Percentiles rank a stretch among this genome's conserved stretches.
Conservation (phyloP, 2,888 invertebrate genomes). For the Ennomos fuscantarius region DNA sequence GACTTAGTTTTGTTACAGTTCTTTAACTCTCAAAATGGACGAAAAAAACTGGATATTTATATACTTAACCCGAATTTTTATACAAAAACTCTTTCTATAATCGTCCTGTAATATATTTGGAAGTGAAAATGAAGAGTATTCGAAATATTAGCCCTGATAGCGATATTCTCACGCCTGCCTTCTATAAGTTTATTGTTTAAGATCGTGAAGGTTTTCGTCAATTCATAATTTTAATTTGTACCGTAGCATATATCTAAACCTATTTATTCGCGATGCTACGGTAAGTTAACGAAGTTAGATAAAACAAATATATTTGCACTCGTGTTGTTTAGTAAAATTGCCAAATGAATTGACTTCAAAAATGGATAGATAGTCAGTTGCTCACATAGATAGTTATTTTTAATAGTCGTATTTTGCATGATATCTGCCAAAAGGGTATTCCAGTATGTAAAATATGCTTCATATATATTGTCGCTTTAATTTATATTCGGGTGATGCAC, state of each 20-base stretch:
- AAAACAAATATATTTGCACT: slow-evolving; percentile 37
- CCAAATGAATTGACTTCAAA: slow-evolving; percentile 57
- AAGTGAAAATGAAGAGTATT: not conserved
- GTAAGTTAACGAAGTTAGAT: slow-evolving; percentile 36
- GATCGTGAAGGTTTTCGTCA: slow-evolving; percentile 55
- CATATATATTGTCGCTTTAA: slow-evolving; percentile 22
- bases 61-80: not conserved
- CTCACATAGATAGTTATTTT: slow-evolving; percentile 43
- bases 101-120: too few relatives aligned
- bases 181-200: slow-evolving; percentile 19
- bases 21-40: not conserved
- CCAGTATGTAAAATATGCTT: slow-evolving; percentile 28
- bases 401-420: slow-evolving; percentile 42
- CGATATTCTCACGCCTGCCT: slow-evolving; percentile 20
- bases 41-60: not conserved
- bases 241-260: slow-evolving; percentile 44
- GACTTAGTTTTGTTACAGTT: not conserved
- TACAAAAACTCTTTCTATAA: too few relatives aligned
- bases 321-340: slow-evolving; percentile 58
- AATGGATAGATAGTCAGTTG: slow-evolving; percentile 47
- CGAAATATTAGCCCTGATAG: not conserved
- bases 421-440: slow-evolving; percentile 36
- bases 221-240: slow-evolving; percentile 63
- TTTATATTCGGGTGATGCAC: slow-evolving; percentile 54
- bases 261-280: slow-evolving; percentile 40